These are phyloP conservation scores for Hippoglossus stenolepis DNA, from an alignment of 2,113 vertebrate species.

Conservation along the genomic window DNA sequence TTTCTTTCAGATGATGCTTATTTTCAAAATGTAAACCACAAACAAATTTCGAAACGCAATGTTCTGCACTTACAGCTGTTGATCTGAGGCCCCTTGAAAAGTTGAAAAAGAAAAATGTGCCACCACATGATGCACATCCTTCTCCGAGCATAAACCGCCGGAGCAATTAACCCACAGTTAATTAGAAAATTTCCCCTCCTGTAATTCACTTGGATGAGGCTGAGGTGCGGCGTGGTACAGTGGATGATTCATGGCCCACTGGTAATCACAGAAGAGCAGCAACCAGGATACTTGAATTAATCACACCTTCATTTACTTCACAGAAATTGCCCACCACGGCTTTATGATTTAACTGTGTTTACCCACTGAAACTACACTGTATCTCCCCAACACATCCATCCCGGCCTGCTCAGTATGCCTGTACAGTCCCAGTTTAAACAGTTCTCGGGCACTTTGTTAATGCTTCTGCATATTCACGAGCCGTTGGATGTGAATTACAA, in stretches of 20 bases:
- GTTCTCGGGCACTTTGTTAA: slow-evolving; percentile 34
- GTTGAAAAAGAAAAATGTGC: slow-evolving; percentile 41
- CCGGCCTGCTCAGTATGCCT: slow-evolving; percentile 43
- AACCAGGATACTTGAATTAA: slow-evolving; percentile 68
- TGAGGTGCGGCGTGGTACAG: slow-evolving; percentile 54
- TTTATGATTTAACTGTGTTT: slow-evolving; percentile 72
- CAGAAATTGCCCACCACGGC: slow-evolving; percentile 67
- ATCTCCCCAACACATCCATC: slow-evolving; percentile 43
- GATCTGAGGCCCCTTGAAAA: slow-evolving; percentile 20
- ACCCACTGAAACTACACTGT: slow-evolving; percentile 52
- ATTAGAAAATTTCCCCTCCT: slow-evolving; percentile 72
- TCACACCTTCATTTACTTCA: slow-evolving; percentile 73
- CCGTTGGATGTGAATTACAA: slow-evolving; percentile 28
- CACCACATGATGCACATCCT: slow-evolving; percentile 48
- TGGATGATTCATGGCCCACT: slow-evolving; percentile 69
- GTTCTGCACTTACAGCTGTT: neutral
- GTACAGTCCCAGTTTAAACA: slow-evolving; percentile 41
- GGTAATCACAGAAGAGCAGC: slow-evolving; percentile 76
- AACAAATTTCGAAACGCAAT: neutral
- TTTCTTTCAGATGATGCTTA: neutral
- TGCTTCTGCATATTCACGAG: slow-evolving; percentile 27
- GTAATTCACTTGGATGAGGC: slow-evolving; percentile 65
- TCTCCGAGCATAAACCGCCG: slow-evolving; percentile 48
- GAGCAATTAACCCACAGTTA: slow-evolving; percentile 79
- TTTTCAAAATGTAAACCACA: neutral